Percentiles rank a stretch among this genome's conserved stretches.
Conservation (phyloP, 2,113 vertebrate genomes). For the Cephalopterus ornatus region DNA sequence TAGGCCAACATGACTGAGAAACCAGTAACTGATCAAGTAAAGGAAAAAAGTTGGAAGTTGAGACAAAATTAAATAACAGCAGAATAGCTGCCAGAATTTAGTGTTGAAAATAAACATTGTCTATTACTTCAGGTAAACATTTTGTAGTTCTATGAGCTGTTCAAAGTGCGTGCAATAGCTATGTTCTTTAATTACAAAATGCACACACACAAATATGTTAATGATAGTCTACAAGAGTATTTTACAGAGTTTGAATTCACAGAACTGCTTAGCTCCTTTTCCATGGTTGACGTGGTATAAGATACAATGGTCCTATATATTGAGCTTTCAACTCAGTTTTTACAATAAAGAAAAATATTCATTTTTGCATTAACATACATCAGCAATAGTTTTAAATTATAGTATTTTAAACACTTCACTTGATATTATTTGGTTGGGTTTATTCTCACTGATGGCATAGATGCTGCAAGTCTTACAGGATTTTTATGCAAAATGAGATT, state of each 20-base stretch:
- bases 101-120: not conserved
- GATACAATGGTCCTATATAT: not conserved
- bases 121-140: not conserved
- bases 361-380: not conserved
- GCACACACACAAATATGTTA: not conserved
- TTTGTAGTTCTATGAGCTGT: not conserved
- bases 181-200: not conserved
- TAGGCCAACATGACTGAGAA: not conserved
- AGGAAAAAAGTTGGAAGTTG: not conserved
- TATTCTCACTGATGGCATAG: not conserved
- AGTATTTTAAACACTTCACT: not conserved
- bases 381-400: not conserved
- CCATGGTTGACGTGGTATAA: not conserved
- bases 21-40: not conserved
- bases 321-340: not conserved
- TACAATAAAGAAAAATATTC: not conserved
- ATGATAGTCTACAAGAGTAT: not conserved
- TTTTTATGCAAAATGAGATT: slow-evolving; percentile 16
- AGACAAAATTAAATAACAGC: not conserved
- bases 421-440: not conserved
- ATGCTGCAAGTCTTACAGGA: not conserved
- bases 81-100: not conserved
- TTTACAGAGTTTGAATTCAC: not conserved
- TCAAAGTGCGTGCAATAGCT: not conserved
- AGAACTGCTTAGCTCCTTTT: not conserved